Conservation (phyloP, 2,888 invertebrate species). For the Rhodophaea formosa region DNA sequence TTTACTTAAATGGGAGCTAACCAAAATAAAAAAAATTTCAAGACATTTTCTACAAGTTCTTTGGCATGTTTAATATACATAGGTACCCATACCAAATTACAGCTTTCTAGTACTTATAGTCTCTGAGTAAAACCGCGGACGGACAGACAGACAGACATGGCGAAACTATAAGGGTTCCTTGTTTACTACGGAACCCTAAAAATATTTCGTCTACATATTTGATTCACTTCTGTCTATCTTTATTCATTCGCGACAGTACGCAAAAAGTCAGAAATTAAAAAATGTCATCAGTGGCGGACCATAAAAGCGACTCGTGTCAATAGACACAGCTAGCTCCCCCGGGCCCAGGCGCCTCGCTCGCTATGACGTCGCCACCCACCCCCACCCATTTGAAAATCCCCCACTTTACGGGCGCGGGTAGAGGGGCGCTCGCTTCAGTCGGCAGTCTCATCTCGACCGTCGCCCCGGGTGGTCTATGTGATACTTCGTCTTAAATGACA, state of each 20-base stretch:
- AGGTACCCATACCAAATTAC: too few species aligned
- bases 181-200: not conserved
- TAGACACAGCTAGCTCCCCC: slow-evolving; percentile 40
- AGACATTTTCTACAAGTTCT: too few species aligned
- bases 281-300: slow-evolving; percentile 13
- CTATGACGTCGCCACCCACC: slow-evolving; percentile 35
- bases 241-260: not conserved
- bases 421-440: slow-evolving; percentile 25
- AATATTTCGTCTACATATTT: not conserved
- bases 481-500: slow-evolving; percentile 54
- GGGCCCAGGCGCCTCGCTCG: slow-evolving; percentile 34
- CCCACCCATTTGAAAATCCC: slow-evolving; percentile 27
- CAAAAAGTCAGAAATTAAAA: slow-evolving; percentile 14
- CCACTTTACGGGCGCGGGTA: slow-evolving; percentile 26
- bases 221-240: not conserved
- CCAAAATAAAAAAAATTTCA: too few species aligned
- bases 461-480: slow-evolving; percentile 53
- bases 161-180: too few species aligned
- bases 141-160: too few species aligned
- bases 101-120: too few species aligned
- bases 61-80: too few species aligned
- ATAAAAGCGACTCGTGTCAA: slow-evolving; percentile 34
- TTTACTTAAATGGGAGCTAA: too few species aligned
- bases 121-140: too few species aligned
- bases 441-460: slow-evolving; percentile 69